These are phyloP conservation scores for Phyllopteryx taeniolatus DNA, from an alignment of 2,113 vertebrate genomes.

Conservation along the genomic window DNA sequence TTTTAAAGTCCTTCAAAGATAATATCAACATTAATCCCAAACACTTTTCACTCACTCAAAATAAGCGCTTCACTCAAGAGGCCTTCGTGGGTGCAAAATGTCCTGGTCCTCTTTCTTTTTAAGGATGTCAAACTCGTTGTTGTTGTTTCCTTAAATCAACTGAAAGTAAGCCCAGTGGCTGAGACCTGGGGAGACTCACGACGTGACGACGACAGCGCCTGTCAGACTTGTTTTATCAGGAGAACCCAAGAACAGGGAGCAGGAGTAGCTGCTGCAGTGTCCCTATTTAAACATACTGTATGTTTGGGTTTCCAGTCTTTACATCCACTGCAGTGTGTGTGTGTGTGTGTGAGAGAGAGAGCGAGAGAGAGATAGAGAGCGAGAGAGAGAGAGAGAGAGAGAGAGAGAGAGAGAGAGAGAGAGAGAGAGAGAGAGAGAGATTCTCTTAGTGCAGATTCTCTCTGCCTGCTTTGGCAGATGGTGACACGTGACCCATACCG, in stretches of 20 bases:
- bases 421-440: too few relatives aligned
- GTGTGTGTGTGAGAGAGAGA: too few relatives aligned
- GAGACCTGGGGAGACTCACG: constrained; percentile 31
- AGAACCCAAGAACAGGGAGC: constrained; percentile 41
- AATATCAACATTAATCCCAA: not conserved
- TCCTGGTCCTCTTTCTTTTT: not conserved
- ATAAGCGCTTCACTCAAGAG: constrained; percentile 3
- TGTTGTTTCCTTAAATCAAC: constrained; percentile 27
- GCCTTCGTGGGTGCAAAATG: constrained; percentile 4
- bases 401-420: constrained; percentile 4
- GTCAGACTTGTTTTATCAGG: constrained; percentile 43
- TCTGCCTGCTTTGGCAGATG: constrained; percentile 20
- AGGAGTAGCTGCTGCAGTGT: constrained; percentile 18
- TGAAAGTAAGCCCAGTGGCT: constrained; percentile 13
- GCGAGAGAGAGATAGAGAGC: constrained; percentile 3
- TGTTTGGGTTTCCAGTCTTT: constrained; percentile 23
- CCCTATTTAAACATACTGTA: constrained; percentile 47
- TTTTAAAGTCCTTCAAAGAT: not conserved
- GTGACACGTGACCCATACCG: not conserved
- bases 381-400: too few relatives aligned
- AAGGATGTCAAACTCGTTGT: not conserved
- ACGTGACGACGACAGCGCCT: constrained; percentile 30
- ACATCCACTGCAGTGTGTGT: constrained; percentile 20
- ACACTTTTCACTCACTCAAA: not conserved
- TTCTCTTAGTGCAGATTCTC: constrained; percentile 39